phyloP scores from a whole-genome alignment of 2,797 vertebrate species.

The Thunnus albacares region DNA sequence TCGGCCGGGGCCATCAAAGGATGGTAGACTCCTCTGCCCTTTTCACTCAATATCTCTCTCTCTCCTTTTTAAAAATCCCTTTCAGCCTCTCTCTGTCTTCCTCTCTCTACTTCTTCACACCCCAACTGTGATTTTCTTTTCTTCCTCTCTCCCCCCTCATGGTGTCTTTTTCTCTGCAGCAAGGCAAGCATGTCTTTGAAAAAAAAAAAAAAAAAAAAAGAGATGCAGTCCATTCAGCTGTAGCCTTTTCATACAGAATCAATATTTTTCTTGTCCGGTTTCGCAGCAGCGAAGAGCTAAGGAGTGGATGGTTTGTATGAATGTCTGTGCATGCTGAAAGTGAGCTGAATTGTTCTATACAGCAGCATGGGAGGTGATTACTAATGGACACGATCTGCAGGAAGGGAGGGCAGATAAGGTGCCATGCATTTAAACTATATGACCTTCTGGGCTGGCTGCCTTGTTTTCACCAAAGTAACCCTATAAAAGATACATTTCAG shows the following conservation, averaged over 20 bases:
- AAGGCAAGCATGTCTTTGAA: constrained; percentile 34
- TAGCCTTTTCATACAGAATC: constrained; percentile 62
- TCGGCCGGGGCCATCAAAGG: constrained; percentile 76
- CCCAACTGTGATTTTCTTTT: constrained; percentile 62
- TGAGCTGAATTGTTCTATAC: constrained; percentile 33
- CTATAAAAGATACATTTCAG: background rate
- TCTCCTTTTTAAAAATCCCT: constrained; percentile 3
- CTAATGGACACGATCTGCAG: constrained; percentile 52
- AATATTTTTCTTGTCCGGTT: constrained; percentile 52
- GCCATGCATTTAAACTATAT: constrained; percentile 34
- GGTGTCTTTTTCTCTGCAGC: constrained; percentile 36
- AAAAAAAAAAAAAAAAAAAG: constrained; percentile 9
- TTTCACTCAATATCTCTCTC: constrained; percentile 55
- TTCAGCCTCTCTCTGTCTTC: constrained; percentile 44
- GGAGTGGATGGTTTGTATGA: constrained; percentile 19
- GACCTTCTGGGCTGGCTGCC: constrained; percentile 27
- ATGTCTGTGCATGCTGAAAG: constrained; percentile 26
- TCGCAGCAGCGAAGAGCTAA: constrained; percentile 23
- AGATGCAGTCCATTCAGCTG: constrained; percentile 50
- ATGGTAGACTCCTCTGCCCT: constrained; percentile 65
- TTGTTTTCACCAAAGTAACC: background rate
- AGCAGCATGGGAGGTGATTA: constrained; percentile 52
- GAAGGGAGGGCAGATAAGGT: constrained; percentile 20
- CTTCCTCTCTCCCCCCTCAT: constrained; percentile 15
- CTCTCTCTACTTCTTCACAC: constrained; percentile 34